phyloP scores from a whole-genome alignment of 1,140 invertebrate species.

The Carposina sasakii region DNA sequence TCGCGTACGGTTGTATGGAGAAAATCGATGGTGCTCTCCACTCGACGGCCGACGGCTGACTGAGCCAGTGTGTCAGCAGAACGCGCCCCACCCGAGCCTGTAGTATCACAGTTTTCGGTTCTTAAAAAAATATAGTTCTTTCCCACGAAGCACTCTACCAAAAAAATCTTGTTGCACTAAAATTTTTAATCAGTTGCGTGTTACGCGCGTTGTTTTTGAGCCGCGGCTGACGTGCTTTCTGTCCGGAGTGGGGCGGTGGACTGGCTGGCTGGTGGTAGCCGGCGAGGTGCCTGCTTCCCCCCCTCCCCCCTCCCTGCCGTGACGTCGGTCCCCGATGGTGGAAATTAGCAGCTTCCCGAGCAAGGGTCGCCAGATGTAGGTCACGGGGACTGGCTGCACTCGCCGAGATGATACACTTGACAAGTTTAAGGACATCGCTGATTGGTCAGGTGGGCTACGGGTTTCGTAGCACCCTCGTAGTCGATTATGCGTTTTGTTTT shows the following conservation, averaged over 20 bases:
- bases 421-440: constrained; percentile 66
- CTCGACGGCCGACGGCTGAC: constrained; percentile 61
- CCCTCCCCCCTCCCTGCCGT: constrained; percentile 52
- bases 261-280: constrained; percentile 27
- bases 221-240: constrained; percentile 33
- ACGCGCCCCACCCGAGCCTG: constrained; percentile 58
- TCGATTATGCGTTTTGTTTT: constrained; percentile 1
- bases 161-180: constrained; percentile 43
- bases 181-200: constrained; percentile 34
- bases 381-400: constrained; percentile 70
- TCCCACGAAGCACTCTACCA: constrained; percentile 50
- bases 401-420: constrained; percentile 65
- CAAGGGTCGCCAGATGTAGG: constrained; percentile 68
- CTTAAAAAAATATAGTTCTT: constrained; percentile 49
- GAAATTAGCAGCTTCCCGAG: constrained; percentile 70
- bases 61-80: constrained; percentile 67
- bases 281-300: constrained; percentile 19
- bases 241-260: constrained; percentile 48
- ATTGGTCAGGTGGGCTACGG: constrained; percentile 32
- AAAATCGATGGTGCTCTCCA: constrained; percentile 65
- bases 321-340: constrained; percentile 48
- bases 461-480: constrained; percentile 12
- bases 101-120: constrained; percentile 48
- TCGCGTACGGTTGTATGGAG: constrained; percentile 52
- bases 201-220: constrained; percentile 22